Conservation (phyloP, 2,797 vertebrate species). For the Lycodopsis pacificus region DNA sequence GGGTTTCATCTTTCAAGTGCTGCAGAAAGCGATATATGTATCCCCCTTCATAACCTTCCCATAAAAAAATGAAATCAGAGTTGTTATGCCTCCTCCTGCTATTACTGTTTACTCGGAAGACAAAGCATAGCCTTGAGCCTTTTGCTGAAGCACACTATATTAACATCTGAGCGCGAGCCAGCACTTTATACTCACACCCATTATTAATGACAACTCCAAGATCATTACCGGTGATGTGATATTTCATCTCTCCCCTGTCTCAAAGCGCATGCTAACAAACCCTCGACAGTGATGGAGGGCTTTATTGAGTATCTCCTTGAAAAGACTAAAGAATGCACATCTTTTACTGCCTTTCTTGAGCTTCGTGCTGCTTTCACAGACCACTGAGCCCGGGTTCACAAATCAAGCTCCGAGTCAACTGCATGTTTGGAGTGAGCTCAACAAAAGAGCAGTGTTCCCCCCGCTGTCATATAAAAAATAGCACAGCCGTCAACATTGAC, state of each 20-base stretch:
- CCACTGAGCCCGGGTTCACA: constrained; percentile 42
- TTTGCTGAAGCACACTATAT: constrained; percentile 50
- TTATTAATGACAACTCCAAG: constrained; percentile 53
- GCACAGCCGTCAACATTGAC: constrained; percentile 44
- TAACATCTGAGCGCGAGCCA: constrained; percentile 52
- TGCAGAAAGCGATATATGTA: constrained; percentile 51
- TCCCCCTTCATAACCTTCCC: constrained; percentile 34
- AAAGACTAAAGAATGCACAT: constrained; percentile 63
- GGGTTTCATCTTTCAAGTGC: constrained; percentile 37
- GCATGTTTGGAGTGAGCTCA: constrained; percentile 45
- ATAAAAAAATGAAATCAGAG: constrained; percentile 58
- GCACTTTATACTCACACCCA: constrained; percentile 53
- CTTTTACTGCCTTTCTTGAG: constrained; percentile 54
- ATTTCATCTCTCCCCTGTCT: constrained; percentile 59
- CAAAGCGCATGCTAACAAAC: constrained; percentile 55
- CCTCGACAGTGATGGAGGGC: constrained; percentile 40
- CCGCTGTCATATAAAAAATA: constrained; percentile 37
- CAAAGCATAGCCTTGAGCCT: constrained; percentile 61
- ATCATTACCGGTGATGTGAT: constrained; percentile 69
- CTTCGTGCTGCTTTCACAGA: constrained; percentile 51
- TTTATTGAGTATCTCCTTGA: constrained; percentile 63
- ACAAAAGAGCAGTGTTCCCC: constrained; percentile 49
- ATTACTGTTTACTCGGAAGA: constrained; percentile 51
- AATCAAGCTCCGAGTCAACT: constrained; percentile 48
- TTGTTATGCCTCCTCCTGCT: constrained; percentile 48